phyloP scores from a whole-genome alignment of 2,113 vertebrate genomes.

The Peucedramus taeniatus region DNA sequence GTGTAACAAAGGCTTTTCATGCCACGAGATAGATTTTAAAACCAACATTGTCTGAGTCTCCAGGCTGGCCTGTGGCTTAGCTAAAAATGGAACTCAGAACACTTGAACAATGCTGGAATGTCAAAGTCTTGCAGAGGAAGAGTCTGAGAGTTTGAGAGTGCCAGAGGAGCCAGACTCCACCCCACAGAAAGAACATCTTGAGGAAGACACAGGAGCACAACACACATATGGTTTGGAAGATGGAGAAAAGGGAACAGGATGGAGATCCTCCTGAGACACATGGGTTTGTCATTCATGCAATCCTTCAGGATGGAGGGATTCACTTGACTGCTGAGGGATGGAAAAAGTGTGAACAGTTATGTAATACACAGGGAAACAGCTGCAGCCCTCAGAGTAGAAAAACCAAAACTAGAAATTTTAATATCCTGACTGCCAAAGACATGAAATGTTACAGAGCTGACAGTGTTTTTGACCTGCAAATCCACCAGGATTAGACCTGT shows the following conservation, averaged over 20 bases:
- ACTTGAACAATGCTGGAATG: neutral
- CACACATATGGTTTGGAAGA: neutral
- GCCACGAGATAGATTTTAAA: neutral
- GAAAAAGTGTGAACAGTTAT: neutral
- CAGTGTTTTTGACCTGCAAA: neutral
- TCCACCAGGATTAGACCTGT: neutral
- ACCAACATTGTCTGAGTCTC: neutral
- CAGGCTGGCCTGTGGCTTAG: neutral
- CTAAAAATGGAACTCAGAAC: neutral
- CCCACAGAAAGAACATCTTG: neutral
- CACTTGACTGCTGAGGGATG: neutral
- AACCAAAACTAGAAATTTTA: neutral
- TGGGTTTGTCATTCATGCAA: neutral
- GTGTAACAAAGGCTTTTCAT: neutral
- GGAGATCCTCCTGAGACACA: neutral
- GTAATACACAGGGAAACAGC: neutral
- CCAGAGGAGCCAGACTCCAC: neutral
- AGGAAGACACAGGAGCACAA: neutral
- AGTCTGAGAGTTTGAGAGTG: neutral
- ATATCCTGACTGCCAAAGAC: neutral
- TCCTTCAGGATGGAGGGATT: neutral
- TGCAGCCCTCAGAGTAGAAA: neutral
- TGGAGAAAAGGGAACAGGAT: neutral
- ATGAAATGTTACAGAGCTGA: neutral
- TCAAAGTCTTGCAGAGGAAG: neutral